phyloP scores from a whole-genome alignment of 1,140 invertebrate genomes.

The Megalopta genalis region DNA sequence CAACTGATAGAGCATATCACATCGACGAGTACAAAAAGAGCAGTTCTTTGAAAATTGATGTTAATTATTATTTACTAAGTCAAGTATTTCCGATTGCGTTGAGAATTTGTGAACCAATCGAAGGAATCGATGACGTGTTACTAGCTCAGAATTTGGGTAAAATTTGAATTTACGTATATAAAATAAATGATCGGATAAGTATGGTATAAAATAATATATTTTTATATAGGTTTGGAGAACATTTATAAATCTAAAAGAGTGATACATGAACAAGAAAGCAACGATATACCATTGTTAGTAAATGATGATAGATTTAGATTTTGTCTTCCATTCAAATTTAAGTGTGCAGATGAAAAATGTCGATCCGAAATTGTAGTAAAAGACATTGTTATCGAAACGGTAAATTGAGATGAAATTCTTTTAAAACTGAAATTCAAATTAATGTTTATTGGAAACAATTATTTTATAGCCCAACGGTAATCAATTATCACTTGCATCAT shows the following conservation, averaged over 20 bases:
- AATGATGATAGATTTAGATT: slow-evolving; percentile 88
- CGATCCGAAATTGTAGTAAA: slow-evolving; percentile 80
- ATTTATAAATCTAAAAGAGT: slow-evolving; percentile 78
- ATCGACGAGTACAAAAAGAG: slow-evolving; percentile 92
- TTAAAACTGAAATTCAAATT: background rate
- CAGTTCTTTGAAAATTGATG: slow-evolving; percentile 87
- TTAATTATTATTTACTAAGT: slow-evolving; percentile 90
- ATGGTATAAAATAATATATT: slow-evolving; percentile 60
- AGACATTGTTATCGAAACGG: slow-evolving; percentile 59
- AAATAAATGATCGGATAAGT: background rate
- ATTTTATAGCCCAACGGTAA: slow-evolving; percentile 59
- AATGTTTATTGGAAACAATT: background rate
- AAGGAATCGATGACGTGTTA: slow-evolving; percentile 93
- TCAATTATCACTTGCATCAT: slow-evolving; percentile 82
- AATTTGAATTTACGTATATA: background rate
- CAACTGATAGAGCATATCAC: slow-evolving; percentile 97
- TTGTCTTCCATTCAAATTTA: slow-evolving; percentile 87
- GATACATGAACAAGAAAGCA: slow-evolving; percentile 78
- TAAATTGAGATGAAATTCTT: slow-evolving; percentile 47
- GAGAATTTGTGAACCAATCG: slow-evolving; percentile 96
- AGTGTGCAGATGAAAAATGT: slow-evolving; percentile 82
- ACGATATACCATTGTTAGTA: slow-evolving; percentile 81
- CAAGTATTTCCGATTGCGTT: slow-evolving; percentile 97
- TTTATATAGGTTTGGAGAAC: slow-evolving; percentile 77
- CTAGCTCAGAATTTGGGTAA: slow-evolving; percentile 94